Conservation (phyloP, 2,888 invertebrate species). For the Smittia aterrima region DNA sequence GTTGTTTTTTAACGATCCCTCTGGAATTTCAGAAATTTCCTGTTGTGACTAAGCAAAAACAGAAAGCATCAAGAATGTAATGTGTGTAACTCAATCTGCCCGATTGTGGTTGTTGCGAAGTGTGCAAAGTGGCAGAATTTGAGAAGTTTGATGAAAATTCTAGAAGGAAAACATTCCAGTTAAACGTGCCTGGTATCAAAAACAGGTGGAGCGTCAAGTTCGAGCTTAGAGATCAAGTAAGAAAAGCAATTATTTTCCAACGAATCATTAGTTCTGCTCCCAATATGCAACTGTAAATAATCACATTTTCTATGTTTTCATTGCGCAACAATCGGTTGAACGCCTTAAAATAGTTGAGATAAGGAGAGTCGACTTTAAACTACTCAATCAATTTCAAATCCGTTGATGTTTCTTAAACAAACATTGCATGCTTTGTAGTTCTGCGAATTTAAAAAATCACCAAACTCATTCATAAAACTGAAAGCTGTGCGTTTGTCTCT, state of each 20-base stretch:
- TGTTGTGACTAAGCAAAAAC: constrained; percentile 32
- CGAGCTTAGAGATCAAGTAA: too few species aligned
- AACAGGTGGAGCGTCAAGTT: constrained; percentile 7
- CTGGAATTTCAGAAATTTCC: constrained; percentile 39
- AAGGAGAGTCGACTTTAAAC: neutral
- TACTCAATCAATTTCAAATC: too few species aligned
- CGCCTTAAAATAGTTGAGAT: neutral
- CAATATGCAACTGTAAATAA: constrained; percentile 12
- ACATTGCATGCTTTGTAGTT: too few species aligned
- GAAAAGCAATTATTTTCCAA: constrained; percentile 1
- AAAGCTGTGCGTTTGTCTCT: neutral
- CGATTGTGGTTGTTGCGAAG: constrained; percentile 4
- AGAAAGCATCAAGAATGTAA: constrained; percentile 5
- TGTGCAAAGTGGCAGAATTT: constrained; percentile 36
- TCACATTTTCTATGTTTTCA: neutral
- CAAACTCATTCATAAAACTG: constrained; percentile 33
- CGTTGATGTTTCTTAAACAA: too few species aligned
- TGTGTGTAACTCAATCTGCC: constrained; percentile 20
- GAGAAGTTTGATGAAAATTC: neutral
- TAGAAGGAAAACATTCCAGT: constrained; percentile 2
- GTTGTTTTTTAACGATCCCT: neutral
- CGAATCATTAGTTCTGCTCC: neutral
- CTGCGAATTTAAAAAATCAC: neutral
- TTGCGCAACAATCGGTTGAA: neutral
- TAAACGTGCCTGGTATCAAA: constrained; percentile 30